Conservation (phyloP, 2,888 invertebrate genomes). For the Uloborus plumipes region DNA sequence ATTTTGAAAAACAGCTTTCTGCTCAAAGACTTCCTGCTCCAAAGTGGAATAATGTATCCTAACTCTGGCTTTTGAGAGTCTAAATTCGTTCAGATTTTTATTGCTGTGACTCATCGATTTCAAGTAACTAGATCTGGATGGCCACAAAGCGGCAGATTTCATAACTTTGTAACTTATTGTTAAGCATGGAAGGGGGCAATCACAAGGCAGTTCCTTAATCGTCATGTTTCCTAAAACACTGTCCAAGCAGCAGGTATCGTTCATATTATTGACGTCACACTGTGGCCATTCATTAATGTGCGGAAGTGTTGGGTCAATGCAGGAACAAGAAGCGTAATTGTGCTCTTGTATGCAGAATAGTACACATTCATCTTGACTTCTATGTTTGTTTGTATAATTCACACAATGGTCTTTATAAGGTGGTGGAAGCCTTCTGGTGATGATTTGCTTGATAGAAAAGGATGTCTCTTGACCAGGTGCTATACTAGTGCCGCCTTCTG, state of each 20-base stretch:
- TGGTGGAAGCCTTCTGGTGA: not conserved
- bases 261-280: slow-evolving; percentile 5
- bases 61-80: not conserved
- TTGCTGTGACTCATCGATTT: not conserved
- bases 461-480: slow-evolving; percentile 33
- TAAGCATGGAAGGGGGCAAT: slow-evolving; percentile 28
- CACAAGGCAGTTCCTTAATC: not conserved
- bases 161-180: not conserved
- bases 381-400: not conserved
- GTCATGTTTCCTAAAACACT: not conserved
- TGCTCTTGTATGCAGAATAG: slow-evolving; percentile 14
- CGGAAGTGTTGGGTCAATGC: slow-evolving; percentile 19
- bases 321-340: slow-evolving; percentile 10
- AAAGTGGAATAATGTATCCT: slow-evolving; percentile 14
- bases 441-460: not conserved
- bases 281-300: not conserved
- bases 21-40: slow-evolving; percentile 4
- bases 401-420: slow-evolving; percentile 25
- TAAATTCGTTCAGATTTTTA: not conserved
- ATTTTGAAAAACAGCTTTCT: slow-evolving; percentile 20
- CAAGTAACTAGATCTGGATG: slow-evolving; percentile 5
- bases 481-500: slow-evolving; percentile 21
- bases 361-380: slow-evolving; percentile 3
- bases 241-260: slow-evolving; percentile 18
- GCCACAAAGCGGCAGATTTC: slow-evolving; percentile 24